phyloP scores from a whole-genome alignment of 2,113 vertebrate genomes.

The Marcusenius ussheri region DNA sequence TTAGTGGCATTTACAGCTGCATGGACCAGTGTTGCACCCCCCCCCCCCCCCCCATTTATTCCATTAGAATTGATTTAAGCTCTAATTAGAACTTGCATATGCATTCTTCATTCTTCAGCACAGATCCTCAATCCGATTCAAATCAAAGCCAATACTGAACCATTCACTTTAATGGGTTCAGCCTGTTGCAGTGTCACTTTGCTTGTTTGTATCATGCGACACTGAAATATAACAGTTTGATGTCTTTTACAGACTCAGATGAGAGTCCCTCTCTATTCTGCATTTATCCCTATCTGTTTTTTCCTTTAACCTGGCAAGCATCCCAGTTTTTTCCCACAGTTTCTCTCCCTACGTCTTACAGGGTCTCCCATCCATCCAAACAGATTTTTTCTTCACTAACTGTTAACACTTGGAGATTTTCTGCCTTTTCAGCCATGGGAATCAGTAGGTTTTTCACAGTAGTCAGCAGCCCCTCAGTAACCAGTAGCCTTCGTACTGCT shows the following conservation, averaged over 20 bases:
- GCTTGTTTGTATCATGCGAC: neutral
- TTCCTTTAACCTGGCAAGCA: neutral
- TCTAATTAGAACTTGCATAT: neutral
- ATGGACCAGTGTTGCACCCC: neutral
- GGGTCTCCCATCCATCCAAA: neutral
- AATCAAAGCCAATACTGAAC: neutral
- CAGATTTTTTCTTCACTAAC: neutral
- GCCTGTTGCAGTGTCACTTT: neutral
- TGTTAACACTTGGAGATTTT: neutral
- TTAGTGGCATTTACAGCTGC: neutral
- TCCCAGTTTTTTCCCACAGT: neutral
- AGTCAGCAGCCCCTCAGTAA: neutral
- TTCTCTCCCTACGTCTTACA: neutral
- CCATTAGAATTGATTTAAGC: neutral
- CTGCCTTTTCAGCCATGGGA: neutral
- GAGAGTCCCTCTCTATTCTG: neutral
- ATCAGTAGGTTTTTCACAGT: neutral
- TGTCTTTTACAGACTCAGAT: neutral
- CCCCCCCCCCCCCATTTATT: neutral
- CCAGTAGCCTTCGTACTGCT: neutral
- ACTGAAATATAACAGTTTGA: neutral
- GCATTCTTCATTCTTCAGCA: neutral
- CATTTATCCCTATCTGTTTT: neutral
- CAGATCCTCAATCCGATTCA: neutral
- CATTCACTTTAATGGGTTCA: neutral